These are phyloP conservation scores for Eulemur mongoz DNA, from an alignment of 2,797 vertebrate genomes.

Conservation along the genomic window DNA sequence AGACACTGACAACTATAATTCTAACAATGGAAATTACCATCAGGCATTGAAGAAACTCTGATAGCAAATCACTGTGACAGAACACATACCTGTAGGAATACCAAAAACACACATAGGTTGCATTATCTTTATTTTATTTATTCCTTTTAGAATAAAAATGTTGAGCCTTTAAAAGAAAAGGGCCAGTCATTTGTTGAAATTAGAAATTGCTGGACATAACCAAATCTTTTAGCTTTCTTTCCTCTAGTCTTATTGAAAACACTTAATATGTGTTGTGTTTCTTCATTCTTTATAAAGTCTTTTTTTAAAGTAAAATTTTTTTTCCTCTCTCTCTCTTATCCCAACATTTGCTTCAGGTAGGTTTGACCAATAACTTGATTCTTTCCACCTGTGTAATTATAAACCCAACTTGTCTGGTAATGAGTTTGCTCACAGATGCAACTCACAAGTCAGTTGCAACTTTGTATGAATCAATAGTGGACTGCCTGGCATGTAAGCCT, in stretches of 20 bases:
- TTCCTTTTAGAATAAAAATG: neutral
- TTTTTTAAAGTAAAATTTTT: neutral
- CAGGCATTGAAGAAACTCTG: constrained; percentile 16
- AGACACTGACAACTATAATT: neutral
- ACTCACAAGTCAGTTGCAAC: neutral
- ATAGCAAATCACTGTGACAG: neutral
- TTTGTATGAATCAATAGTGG: neutral
- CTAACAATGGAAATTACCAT: neutral
- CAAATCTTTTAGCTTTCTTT: neutral
- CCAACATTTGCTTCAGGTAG: neutral
- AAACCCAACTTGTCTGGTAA: neutral
- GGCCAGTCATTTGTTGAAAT: neutral
- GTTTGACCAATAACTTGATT: neutral
- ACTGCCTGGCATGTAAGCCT: neutral
- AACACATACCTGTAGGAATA: neutral
- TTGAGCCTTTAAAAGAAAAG: constrained; percentile 32
- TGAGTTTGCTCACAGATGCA: neutral
- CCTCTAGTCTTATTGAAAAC: neutral
- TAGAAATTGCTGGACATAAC: neutral
- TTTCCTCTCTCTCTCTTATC: neutral
- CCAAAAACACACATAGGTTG: neutral
- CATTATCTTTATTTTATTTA: neutral
- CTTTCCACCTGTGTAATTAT: neutral
- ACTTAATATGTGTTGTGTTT: neutral
- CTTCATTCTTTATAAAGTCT: neutral